A percentile compares a stretch with the other conserved stretches of the same genome.
Evolutionary conservation across 2,113 vertebrate species (phyloP).

Genomic region (Elgaria multicarinata): DNA sequence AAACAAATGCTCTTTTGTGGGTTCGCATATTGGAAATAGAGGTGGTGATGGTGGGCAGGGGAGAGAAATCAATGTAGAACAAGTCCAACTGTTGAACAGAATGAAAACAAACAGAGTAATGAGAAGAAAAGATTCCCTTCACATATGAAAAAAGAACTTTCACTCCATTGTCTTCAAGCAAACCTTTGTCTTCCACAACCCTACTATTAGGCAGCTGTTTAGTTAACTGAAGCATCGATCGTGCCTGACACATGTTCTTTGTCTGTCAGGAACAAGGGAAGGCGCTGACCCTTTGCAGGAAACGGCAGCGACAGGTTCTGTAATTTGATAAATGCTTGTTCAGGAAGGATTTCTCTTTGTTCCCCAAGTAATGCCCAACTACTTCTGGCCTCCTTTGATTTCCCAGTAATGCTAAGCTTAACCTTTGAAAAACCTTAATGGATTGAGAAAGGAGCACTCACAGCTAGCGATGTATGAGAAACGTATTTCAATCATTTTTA

Average conservation of each 20-base stretch:
- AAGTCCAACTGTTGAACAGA: slow-evolving; percentile 35
- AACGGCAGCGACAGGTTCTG: slow-evolving; percentile 59
- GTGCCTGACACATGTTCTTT: slow-evolving; percentile 61
- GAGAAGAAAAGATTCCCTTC: slow-evolving; percentile 9
- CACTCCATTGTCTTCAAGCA: slow-evolving; percentile 64
- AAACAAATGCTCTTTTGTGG: too few species aligned
- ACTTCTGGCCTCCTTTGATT: slow-evolving; percentile 46
- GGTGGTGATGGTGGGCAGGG: neutral
- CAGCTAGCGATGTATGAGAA: neutral
- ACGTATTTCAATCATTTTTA: too few species aligned
- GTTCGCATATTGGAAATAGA: neutral
- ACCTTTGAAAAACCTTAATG: slow-evolving; percentile 36
- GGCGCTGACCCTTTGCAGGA: slow-evolving; percentile 71
- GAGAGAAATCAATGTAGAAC: neutral
- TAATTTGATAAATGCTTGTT: slow-evolving; percentile 74
- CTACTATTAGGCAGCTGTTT: slow-evolving; percentile 73
- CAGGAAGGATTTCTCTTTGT: slow-evolving; percentile 65
- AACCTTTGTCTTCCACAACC: slow-evolving; percentile 42
- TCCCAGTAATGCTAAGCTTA: slow-evolving; percentile 24
- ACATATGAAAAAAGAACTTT: slow-evolving; percentile 28
- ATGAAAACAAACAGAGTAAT: neutral
- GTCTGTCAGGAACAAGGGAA: slow-evolving; percentile 64
- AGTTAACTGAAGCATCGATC: slow-evolving; percentile 74
- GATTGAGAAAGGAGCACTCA: slow-evolving; percentile 19
- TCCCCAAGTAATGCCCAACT: slow-evolving; percentile 37